These are phyloP conservation scores for Acanthochromis polyacanthus DNA, from an alignment of 2,113 vertebrate species.

Conservation along the genomic window DNA sequence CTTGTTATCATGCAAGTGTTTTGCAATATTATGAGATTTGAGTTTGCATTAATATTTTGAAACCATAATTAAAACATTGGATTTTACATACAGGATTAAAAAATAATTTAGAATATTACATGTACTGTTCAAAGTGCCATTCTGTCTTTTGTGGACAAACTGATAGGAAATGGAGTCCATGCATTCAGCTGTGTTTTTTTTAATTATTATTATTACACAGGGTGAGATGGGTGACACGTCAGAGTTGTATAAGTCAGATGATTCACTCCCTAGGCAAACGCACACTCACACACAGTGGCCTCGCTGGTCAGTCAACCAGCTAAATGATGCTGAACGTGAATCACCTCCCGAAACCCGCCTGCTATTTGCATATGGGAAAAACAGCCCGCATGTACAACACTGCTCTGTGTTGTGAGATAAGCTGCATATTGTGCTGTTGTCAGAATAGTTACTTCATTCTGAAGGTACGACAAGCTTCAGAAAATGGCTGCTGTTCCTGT, in stretches of 20 bases:
- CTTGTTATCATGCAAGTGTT: background rate
- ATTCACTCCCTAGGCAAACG: conserved; percentile 66
- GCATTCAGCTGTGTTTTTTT: conserved; percentile 25
- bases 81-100: no score
- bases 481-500: conserved; percentile 39
- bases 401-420: conserved; percentile 33
- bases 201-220: conserved; percentile 35
- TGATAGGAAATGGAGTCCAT: conserved; percentile 6
- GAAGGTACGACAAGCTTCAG: background rate
- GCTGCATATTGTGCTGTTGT: conserved; percentile 15
- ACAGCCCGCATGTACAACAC: conserved; percentile 25
- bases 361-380: conserved; percentile 74
- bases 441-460: conserved; percentile 16
- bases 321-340: conserved; percentile 67
- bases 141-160: background rate
- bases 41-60: no score
- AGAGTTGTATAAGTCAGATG: conserved; percentile 66
- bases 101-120: background rate
- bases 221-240: conserved; percentile 62
- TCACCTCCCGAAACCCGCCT: conserved; percentile 57
- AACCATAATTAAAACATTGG: no score
- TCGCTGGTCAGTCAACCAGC: conserved; percentile 62
- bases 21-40: background rate
- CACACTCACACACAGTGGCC: conserved; percentile 32
- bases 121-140: background rate